Evolutionary conservation across 2,113 vertebrate species (phyloP).

Genomic region (Spea multiplicata): DNA sequence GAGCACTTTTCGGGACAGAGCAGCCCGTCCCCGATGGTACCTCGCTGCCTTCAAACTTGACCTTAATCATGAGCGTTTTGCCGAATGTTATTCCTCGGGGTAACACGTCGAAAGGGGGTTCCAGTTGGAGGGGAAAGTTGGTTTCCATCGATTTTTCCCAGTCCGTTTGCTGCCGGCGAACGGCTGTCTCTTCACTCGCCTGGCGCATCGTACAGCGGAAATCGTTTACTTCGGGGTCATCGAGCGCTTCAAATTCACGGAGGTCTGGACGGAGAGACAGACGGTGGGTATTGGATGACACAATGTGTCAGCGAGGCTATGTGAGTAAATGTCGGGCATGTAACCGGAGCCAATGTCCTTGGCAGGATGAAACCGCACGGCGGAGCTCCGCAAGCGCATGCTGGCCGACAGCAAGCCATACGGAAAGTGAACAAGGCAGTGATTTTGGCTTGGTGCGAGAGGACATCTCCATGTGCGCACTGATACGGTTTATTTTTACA

Average conservation of each 20-base stretch:
- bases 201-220: slow-evolving; percentile 85
- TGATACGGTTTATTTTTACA: too few relatives aligned
- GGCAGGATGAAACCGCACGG: too few relatives aligned
- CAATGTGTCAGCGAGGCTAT: too few relatives aligned
- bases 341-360: too few relatives aligned
- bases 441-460: too few relatives aligned
- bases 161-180: slow-evolving; percentile 72
- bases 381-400: too few relatives aligned
- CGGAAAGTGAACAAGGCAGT: too few relatives aligned
- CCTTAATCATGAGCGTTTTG: slow-evolving; percentile 83
- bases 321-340: too few relatives aligned
- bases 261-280: slow-evolving; percentile 65
- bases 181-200: slow-evolving; percentile 83
- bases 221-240: slow-evolving; percentile 86
- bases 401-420: too few relatives aligned
- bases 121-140: slow-evolving; percentile 86
- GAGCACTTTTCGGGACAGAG: too few relatives aligned
- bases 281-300: too few relatives aligned
- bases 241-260: slow-evolving; percentile 89
- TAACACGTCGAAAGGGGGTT: slow-evolving; percentile 66
- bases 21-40: slow-evolving; percentile 59
- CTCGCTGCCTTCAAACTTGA: slow-evolving; percentile 87
- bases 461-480: too few relatives aligned
- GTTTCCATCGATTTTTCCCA: slow-evolving; percentile 92
- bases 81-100: slow-evolving; percentile 54